These are phyloP conservation scores for Calephelis perditalis DNA, from an alignment of 2,888 invertebrate genomes.

Conservation along the genomic window DNA sequence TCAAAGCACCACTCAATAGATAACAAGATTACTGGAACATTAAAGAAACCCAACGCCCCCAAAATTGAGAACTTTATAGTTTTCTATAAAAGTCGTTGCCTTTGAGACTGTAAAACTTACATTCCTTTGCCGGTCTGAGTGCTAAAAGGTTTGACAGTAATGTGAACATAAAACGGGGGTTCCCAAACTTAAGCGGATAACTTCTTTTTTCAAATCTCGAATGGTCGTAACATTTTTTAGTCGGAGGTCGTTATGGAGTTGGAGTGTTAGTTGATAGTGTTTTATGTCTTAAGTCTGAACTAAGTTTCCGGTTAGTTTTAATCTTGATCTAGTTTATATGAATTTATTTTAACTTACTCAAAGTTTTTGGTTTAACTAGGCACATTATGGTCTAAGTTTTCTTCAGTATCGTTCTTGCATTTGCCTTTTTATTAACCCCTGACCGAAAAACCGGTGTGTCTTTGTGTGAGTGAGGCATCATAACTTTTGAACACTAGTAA, in stretches of 20 bases:
- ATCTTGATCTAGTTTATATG: neutral
- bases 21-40: constrained; percentile 16
- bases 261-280: constrained; percentile 22
- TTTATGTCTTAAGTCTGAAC: constrained; percentile 13
- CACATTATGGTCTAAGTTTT: constrained; percentile 2
- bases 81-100: constrained; percentile 35
- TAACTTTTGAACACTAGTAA: too few relatives aligned
- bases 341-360: neutral
- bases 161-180: constrained; percentile 52
- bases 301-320: constrained; percentile 10
- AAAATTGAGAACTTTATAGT: constrained; percentile 49
- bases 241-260: constrained; percentile 36
- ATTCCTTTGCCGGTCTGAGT: constrained; percentile 37
- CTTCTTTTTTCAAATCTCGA: constrained; percentile 56
- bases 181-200: constrained; percentile 54
- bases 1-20: constrained; percentile 8
- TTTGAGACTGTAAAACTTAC: constrained; percentile 31
- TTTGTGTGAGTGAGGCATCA: too few relatives aligned
- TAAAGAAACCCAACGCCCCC: constrained; percentile 36
- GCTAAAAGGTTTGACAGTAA: constrained; percentile 53
- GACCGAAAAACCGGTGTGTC: too few relatives aligned
- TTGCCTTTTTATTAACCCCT: too few relatives aligned
- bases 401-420: too few relatives aligned
- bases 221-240: constrained; percentile 42
- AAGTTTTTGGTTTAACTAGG: neutral